These are phyloP conservation scores for Enteromius viviparus DNA, from an alignment of 2,797 vertebrate species.

Conservation along the genomic window DNA sequence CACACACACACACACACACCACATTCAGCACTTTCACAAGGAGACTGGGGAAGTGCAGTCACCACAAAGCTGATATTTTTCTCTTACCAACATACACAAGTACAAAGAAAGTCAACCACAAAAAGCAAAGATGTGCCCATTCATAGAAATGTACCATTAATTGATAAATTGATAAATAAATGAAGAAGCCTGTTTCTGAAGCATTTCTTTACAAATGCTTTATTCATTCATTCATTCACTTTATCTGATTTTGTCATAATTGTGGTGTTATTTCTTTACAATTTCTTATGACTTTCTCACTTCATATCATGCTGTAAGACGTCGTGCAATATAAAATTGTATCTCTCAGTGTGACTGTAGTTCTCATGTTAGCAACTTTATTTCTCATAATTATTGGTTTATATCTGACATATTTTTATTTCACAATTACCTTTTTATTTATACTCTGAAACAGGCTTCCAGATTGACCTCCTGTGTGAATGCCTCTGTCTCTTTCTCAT, in stretches of 20 bases:
- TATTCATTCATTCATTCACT: too few relatives aligned
- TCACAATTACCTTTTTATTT: not conserved
- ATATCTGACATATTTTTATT: not conserved
- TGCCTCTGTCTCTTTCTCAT: constrained; percentile 44
- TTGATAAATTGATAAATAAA: too few relatives aligned
- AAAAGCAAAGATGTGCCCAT: not conserved
- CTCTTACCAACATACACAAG: not conserved
- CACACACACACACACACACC: constrained; percentile 7
- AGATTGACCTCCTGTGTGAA: constrained; percentile 40
- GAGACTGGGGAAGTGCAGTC: constrained; percentile 7
- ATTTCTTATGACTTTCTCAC: not conserved
- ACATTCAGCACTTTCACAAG: constrained; percentile 17
- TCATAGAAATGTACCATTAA: too few relatives aligned
- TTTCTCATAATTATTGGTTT: not conserved
- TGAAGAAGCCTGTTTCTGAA: not conserved
- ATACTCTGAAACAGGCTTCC: not conserved
- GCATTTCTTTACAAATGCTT: too few relatives aligned
- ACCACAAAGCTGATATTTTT: constrained; percentile 14
- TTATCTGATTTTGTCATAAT: not conserved
- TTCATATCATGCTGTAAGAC: not conserved
- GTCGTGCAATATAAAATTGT: not conserved
- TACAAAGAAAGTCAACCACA: constrained; percentile 14
- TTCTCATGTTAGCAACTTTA: not conserved
- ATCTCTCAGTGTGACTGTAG: not conserved
- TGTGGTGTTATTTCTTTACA: not conserved